Evolutionary conservation across 2,888 invertebrate genomes (phyloP).

Genomic region (Lissonota sp.): DNA sequence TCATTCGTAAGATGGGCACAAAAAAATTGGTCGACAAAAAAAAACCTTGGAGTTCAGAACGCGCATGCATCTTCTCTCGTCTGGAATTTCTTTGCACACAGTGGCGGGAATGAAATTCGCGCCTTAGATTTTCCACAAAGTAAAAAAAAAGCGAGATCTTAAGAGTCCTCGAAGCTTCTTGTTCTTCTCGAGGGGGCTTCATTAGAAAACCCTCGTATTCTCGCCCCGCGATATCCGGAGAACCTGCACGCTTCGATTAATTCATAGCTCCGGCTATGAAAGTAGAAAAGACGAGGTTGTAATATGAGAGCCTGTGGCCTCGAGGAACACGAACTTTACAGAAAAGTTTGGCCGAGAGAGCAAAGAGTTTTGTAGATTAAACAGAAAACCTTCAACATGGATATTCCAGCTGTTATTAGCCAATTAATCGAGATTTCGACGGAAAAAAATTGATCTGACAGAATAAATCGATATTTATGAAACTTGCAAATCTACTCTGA

Average conservation of each 20-base stretch:
- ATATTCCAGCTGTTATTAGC: too few relatives aligned
- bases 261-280: slow-evolving; percentile 6
- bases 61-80: background rate
- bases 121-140: background rate
- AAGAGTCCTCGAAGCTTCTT: slow-evolving; percentile 22
- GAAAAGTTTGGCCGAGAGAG: background rate
- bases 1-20: too few relatives aligned
- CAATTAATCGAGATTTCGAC: too few relatives aligned
- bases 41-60: background rate
- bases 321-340: background rate
- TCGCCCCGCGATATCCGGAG: background rate
- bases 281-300: background rate
- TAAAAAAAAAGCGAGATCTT: background rate
- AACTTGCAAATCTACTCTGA: background rate
- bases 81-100: background rate
- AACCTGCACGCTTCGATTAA: slow-evolving; percentile 24
- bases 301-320: background rate
- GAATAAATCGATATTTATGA: background rate
- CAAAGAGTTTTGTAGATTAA: background rate
- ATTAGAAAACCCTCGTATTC: slow-evolving; percentile 14
- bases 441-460: background rate
- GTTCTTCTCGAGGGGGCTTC: slow-evolving; percentile 3
- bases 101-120: slow-evolving; percentile 22
- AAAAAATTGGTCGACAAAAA: too few relatives aligned
- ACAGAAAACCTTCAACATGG: too few relatives aligned